Percentiles rank a stretch among this genome's conserved stretches.
phyloP scores from a whole-genome alignment of 2,797 vertebrate species.

The Rhincodon typus region DNA sequence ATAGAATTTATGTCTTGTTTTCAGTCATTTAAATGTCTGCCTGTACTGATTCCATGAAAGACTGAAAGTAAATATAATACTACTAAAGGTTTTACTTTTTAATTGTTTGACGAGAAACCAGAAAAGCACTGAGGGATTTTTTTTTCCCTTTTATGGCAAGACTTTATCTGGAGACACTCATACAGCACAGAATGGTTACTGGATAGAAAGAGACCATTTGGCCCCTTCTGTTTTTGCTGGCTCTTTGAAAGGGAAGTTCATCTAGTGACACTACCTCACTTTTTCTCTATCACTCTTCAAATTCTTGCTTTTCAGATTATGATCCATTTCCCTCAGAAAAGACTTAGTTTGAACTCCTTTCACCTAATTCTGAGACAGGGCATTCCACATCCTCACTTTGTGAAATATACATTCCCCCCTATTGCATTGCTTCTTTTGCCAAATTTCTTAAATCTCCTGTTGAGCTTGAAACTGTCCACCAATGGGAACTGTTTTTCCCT shows the following conservation, averaged over 20 bases:
- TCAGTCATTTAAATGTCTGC: not conserved
- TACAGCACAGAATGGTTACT: not conserved
- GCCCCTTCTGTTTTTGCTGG: no score
- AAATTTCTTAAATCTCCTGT: not conserved
- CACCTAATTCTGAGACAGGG: not conserved
- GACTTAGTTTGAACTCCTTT: not conserved
- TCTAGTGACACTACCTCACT: not conserved
- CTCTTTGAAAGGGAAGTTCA: not conserved
- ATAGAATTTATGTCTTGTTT: not conserved
- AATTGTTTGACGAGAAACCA: not conserved
- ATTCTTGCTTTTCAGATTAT: not conserved
- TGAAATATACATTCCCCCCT: not conserved
- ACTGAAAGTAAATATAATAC: not conserved
- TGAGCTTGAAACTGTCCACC: not conserved
- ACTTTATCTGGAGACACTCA: not conserved
- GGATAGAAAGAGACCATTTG: not conserved
- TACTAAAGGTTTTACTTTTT: not conserved
- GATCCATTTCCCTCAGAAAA: not conserved
- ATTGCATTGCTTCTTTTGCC: not conserved
- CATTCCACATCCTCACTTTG: not conserved
- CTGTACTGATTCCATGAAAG: not conserved
- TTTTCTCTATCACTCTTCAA: not conserved
- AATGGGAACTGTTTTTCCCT: not conserved
- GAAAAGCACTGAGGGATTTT: not conserved
- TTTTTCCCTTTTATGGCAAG: not conserved